phyloP scores from a whole-genome alignment of 2,797 vertebrate species.

The Manis javanica region DNA sequence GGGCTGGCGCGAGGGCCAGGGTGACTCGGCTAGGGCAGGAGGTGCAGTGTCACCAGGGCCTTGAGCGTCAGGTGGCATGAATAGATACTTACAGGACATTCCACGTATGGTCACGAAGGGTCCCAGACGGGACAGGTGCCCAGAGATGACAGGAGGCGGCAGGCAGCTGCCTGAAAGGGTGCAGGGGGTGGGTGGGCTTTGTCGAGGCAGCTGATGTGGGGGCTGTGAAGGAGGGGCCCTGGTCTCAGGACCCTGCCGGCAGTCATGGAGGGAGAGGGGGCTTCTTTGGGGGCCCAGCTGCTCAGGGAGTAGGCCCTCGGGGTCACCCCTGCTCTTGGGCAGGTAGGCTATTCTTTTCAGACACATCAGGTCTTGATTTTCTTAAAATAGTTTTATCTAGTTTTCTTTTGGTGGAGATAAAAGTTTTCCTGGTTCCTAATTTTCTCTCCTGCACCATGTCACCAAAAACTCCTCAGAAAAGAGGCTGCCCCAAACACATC shows the following conservation, averaged over 20 bases:
- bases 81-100: neutral
- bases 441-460: neutral
- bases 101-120: fast-evolving
- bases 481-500: neutral
- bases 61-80: neutral
- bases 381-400: neutral
- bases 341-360: neutral
- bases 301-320: too few species aligned
- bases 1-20: too few species aligned
- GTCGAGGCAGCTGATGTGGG: neutral
- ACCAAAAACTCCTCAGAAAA: neutral
- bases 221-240: too few species aligned
- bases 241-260: too few species aligned
- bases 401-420: neutral
- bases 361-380: neutral
- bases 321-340: fast-evolving
- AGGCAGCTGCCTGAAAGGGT: neutral
- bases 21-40: too few species aligned
- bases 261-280: neutral
- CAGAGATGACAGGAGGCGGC: neutral
- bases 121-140: neutral
- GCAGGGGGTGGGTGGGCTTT: neutral
- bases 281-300: neutral
- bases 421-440: neutral
- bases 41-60: neutral